Conservation (phyloP, 2,113 vertebrate species). For the Osmerus mordax region DNA sequence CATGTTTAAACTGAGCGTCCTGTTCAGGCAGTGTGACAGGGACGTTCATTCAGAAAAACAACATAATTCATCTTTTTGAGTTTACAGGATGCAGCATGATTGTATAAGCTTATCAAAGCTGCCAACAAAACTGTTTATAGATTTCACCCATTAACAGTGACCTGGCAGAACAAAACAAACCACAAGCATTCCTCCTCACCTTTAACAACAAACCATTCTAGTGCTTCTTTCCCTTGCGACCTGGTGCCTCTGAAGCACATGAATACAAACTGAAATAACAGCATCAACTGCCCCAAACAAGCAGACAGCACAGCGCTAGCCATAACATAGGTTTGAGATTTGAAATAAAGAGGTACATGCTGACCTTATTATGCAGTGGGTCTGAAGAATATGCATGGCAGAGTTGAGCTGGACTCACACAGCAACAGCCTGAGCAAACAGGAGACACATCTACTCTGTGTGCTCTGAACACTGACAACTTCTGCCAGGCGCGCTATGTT, state of each 20-base stretch:
- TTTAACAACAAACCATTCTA: too few relatives aligned
- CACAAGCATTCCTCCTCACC: too few relatives aligned
- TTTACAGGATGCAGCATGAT: too few relatives aligned
- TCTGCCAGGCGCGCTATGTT: constrained; percentile 45
- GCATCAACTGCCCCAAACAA: too few relatives aligned
- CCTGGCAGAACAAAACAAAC: constrained; percentile 7
- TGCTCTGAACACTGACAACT: constrained; percentile 29
- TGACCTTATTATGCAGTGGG: constrained; percentile 63
- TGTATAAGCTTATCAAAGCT: too few relatives aligned
- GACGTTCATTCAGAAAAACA: too few relatives aligned
- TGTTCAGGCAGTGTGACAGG: background rate
- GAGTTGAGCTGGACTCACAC: constrained; percentile 2
- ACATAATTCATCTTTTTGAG: too few relatives aligned
- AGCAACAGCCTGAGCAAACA: background rate
- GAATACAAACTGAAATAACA: too few relatives aligned
- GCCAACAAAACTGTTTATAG: too few relatives aligned
- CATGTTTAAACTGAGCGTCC: background rate
- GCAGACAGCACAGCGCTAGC: too few relatives aligned
- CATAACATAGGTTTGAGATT: background rate
- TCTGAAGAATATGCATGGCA: constrained; percentile 65
- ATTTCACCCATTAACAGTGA: background rate
- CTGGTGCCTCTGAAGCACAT: too few relatives aligned
- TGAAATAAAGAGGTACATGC: constrained; percentile 18
- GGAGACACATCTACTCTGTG: background rate
- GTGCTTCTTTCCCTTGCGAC: too few relatives aligned